A percentile compares a stretch with the other conserved stretches of the same genome.
Evolutionary conservation across 2,888 invertebrate genomes (phyloP).

Genomic region (Nemurella pictetii): DNA sequence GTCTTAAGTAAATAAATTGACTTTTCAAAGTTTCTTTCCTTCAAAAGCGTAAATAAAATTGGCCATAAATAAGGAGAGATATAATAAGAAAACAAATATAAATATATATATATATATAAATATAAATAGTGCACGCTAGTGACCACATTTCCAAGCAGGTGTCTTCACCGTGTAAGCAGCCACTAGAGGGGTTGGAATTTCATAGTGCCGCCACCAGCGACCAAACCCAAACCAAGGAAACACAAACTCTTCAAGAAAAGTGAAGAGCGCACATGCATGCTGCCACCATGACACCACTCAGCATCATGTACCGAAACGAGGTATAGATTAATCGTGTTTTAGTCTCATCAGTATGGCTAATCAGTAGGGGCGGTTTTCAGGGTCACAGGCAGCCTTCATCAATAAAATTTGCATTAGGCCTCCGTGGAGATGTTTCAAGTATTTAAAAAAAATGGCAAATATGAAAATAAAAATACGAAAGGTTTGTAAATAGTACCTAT

Average conservation of each 20-base stretch:
- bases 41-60: neutral
- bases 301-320: no score
- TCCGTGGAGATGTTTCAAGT: neutral
- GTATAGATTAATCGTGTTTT: no score
- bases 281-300: neutral
- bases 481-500: no score
- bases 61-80: neutral
- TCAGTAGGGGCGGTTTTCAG: neutral
- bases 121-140: neutral
- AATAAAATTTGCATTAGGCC: neutral
- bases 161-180: neutral
- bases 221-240: neutral
- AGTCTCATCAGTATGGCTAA: neutral
- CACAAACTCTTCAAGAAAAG: neutral
- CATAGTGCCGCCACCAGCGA: neutral
- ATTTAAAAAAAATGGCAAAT: neutral
- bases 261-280: neutral
- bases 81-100: neutral
- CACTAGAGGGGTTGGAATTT: no score
- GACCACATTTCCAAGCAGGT: neutral
- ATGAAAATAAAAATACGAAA: neutral
- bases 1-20: no score
- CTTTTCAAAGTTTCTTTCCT: neutral
- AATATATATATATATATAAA: no score
- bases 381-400: neutral